A percentile compares a stretch with the other conserved stretches of the same genome.
phyloP scores from a whole-genome alignment of 2,888 invertebrate species.

The Cynaeus angustus region DNA sequence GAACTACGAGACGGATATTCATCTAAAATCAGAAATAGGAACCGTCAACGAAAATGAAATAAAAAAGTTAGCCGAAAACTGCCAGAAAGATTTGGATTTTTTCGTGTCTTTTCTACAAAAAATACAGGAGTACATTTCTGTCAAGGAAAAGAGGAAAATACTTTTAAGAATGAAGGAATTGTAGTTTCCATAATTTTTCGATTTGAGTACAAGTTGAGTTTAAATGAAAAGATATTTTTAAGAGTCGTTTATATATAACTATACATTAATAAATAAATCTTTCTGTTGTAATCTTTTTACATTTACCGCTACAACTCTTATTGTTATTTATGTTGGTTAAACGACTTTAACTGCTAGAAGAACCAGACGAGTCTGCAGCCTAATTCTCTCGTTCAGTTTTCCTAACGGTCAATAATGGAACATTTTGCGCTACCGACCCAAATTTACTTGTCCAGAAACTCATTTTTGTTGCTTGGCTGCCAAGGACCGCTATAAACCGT shows the following conservation, averaged over 20 bases:
- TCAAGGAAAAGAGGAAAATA: background rate
- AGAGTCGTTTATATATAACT: constrained; percentile 15
- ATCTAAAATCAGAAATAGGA: background rate
- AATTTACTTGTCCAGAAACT: no score
- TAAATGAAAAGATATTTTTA: background rate
- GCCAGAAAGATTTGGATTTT: background rate
- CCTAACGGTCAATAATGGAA: background rate
- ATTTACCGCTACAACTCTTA: constrained; percentile 28
- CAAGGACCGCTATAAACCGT: no score
- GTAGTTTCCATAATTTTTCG: no score
- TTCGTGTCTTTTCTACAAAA: background rate
- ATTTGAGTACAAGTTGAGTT: background rate
- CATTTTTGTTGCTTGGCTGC: no score
- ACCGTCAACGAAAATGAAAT: background rate
- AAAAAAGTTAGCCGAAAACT: background rate
- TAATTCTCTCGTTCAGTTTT: no score
- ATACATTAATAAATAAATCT: constrained; percentile 32
- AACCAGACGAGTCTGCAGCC: no score
- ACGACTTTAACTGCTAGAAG: background rate
- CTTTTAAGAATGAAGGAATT: background rate
- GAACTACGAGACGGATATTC: background rate
- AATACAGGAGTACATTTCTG: background rate
- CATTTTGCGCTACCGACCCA: background rate
- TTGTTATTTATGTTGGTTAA: constrained; percentile 11
- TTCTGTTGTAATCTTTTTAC: constrained; percentile 27